Evolutionary conservation across 1,140 invertebrate species (phyloP).

Genomic region (Physella acuta): DNA sequence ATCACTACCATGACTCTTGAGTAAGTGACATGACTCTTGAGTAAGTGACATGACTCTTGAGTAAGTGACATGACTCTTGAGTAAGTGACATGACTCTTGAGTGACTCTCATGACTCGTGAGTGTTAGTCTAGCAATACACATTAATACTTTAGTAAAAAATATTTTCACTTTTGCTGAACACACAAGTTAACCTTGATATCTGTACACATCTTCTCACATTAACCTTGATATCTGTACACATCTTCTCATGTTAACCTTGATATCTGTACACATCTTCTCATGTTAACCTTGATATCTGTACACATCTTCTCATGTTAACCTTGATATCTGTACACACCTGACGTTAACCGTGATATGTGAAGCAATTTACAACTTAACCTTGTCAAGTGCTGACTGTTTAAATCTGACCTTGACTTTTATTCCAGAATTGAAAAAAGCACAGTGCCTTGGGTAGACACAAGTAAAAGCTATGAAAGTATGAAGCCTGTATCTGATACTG

Average conservation of each 20-base stretch:
- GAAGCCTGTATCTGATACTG: background rate
- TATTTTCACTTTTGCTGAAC: background rate
- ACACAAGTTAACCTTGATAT: background rate
- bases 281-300: no score
- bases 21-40: background rate
- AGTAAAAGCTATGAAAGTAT: constrained; percentile 10
- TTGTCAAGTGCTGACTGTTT: background rate
- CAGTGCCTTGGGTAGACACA: background rate
- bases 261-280: no score
- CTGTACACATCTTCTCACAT: no score
- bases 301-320: no score
- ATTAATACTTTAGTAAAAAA: background rate
- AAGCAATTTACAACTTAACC: background rate
- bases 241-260: no score
- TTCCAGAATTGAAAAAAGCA: background rate
- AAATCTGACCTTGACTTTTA: background rate
- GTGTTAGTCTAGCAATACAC: background rate
- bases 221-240: no score
- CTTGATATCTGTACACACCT: no score
- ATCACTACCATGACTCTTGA: constrained; percentile 1
- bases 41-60: background rate
- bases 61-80: background rate
- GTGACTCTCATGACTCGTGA: background rate
- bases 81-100: background rate
- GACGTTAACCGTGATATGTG: background rate